Evolutionary conservation across 2,888 invertebrate genomes (phyloP).

Genomic region (Nephrotoma appendiculata): DNA sequence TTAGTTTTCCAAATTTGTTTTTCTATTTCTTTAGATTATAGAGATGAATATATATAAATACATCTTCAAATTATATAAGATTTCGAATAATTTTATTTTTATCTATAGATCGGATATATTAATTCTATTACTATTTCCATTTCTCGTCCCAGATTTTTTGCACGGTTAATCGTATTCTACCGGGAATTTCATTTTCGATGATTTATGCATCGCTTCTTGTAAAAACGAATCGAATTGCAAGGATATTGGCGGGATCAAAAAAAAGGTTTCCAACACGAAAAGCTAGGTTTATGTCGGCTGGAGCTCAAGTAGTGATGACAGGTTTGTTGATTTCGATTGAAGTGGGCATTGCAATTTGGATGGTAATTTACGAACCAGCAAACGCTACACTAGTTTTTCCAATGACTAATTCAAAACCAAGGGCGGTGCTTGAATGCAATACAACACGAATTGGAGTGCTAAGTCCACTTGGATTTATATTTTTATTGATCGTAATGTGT

Average conservation of each 20-base stretch:
- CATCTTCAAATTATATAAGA: neutral
- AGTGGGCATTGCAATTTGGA: conserved; percentile 26
- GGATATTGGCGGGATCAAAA: conserved; percentile 58
- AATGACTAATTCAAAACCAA: conserved; percentile 24
- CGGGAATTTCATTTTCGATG: conserved; percentile 53
- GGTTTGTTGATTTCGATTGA: conserved; percentile 50
- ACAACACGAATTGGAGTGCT: conserved; percentile 42
- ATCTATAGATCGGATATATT: neutral
- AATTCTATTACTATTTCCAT: neutral
- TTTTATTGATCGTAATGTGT: conserved; percentile 54
- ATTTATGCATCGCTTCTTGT: conserved; percentile 61
- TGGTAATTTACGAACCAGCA: conserved; percentile 45
- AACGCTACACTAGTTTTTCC: conserved; percentile 39
- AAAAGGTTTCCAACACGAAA: conserved; percentile 55
- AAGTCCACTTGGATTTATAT: conserved; percentile 53
- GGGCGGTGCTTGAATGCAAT: conserved; percentile 48
- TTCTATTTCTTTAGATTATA: neutral
- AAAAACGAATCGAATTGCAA: conserved; percentile 62
- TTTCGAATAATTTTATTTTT: neutral
- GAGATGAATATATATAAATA: neutral
- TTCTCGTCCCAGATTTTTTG: conserved; percentile 31
- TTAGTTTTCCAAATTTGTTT: conserved; percentile 11
- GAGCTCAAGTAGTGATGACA: conserved; percentile 46
- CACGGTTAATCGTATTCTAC: conserved; percentile 41
- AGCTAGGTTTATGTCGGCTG: conserved; percentile 46